Base-by-base conservation (phyloP, 2,888 invertebrate genomes). In the Dicyrtomina minuta region DNA sequence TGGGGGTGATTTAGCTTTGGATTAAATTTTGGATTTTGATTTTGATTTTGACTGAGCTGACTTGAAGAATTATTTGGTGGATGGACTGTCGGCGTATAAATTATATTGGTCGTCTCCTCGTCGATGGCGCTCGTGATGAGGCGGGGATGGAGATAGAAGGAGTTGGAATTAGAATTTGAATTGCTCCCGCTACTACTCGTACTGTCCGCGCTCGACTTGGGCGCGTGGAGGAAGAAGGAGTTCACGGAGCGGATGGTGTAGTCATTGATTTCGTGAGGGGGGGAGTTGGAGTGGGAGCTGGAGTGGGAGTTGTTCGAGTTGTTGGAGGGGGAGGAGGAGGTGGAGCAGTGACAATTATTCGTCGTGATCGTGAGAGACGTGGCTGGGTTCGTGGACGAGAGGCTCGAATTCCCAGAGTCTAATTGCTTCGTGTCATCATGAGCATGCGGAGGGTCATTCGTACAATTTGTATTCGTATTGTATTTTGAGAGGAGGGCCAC, bases 151-250 rank as follows among this genome's bases (percentile, higher is more conserved):
- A 78, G 68, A 44, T 74, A 78, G 55, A 78, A 78, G 13, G 78
- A 76, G n/a, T n/a, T n/a, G n/a, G n/a, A n/a, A 12, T 72, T 77
- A 24, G 64, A 76, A 15, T 73, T 77, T 24, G 60, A 60, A 22
- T 56, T 74, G 39, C 74, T 75, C 17, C 68, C 56, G n/a, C n/a
- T n/a, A n/a, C n/a, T n/a, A 10, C 46, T 70, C 10, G 44, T 43
- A 13, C 20, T 41, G 27, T 46, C 58, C 8, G 56, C n/a, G 10
- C 51, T 33, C 22, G 27, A 41, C 46, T 75, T 77, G n/a, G 78
- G 78, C n/a, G 78, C 77, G 65, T 78, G 78, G 20, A 78, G 72
- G 62, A 74, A 78, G 66, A 78, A 78, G 8, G 76, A 74, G 13
- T 70, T 68, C 17, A 64, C 72, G 15, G 68, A 58, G 10, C 68